Evolutionary conservation across 2,888 invertebrate species (phyloP), one percentile per base, ranked within the genome.

Genomic region (Lacanobia oleracea): DNA sequence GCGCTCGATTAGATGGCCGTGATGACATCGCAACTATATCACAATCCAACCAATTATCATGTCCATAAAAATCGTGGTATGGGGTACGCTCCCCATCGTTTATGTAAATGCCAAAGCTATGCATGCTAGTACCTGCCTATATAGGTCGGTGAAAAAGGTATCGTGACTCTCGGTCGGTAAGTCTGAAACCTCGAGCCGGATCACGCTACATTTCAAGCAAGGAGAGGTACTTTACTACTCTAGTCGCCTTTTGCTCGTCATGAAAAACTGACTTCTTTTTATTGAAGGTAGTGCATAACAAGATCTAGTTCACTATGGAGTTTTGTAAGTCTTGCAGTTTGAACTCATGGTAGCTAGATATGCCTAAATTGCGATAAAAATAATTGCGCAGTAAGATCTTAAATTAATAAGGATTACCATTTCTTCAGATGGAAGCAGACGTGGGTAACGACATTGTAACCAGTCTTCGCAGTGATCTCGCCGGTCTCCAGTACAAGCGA

Each of bases 401-500:
- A 43, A n/a, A 10, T 27, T 48, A 61, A 57, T 18, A 33, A 4
- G 9, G 43, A 69, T 56, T 23, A 23, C 16, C 56, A 63, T 62
- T 70, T 88, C 87, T 91, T 72, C 90, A 97, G 97, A 96, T 97
- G 97, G 97, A 97, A 77, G 94, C 96, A 83, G 95, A 96, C 50
- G 91, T 93, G 75, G 94, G 89, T 75, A 96, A 97, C 88, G 98
- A 98, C 91, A 93, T 98, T 84, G 96, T 98, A 43, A 98, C 98
- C 51, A 96, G 97, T 14, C 94, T 98, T 75, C 97, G 98, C 84
- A 98, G 98, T 93, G 98, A 98, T 92, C 94, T 98, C 84, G 98
- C 98, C 23, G 98, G 97, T 4, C 94, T 98, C 62, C 98, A 98
- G 88, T 98, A 98, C 91, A 98, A 98, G 93, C 96, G 98, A 77